A percentile compares a stretch with the other conserved stretches of the same genome.
Evolutionary conservation across 2,113 vertebrate genomes (phyloP).

Genomic region (Psammodynastes pulverulentus): DNA sequence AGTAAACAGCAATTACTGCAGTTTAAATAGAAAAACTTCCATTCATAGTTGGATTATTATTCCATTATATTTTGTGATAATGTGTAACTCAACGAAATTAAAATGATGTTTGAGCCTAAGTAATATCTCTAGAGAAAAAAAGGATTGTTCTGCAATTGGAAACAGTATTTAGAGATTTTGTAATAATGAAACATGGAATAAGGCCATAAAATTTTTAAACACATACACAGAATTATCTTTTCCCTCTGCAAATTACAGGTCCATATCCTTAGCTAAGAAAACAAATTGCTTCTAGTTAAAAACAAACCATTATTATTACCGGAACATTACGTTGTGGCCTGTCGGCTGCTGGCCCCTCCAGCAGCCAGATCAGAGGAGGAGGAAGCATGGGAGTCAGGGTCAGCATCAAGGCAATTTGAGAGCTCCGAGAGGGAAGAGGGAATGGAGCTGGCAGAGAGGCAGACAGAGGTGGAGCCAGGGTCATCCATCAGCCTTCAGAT

Average conservation of each 20-base stretch:
- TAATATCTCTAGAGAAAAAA: conserved; percentile 3
- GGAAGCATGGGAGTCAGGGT: no score
- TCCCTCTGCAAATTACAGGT: background rate
- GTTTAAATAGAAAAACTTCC: conserved; percentile 9
- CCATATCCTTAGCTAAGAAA: background rate
- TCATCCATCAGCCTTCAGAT: no score
- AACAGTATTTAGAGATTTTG: background rate
- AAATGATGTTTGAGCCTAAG: background rate
- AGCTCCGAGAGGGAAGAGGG: no score
- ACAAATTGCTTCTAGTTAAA: background rate
- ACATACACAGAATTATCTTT: background rate
- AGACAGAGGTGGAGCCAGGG: no score
- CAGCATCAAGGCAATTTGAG: no score
- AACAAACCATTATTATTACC: background rate
- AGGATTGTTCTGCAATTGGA: background rate
- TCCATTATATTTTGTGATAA: conserved; percentile 14
- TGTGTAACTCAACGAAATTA: background rate
- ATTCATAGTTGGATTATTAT: background rate
- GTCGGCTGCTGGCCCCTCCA: no score
- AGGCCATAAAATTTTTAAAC: background rate
- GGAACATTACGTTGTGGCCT: no score
- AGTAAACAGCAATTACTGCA: background rate
- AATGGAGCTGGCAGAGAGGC: no score
- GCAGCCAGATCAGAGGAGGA: no score
- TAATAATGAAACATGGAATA: background rate